phyloP scores from a whole-genome alignment of 2,888 invertebrate genomes.

The Euproctis similis region DNA sequence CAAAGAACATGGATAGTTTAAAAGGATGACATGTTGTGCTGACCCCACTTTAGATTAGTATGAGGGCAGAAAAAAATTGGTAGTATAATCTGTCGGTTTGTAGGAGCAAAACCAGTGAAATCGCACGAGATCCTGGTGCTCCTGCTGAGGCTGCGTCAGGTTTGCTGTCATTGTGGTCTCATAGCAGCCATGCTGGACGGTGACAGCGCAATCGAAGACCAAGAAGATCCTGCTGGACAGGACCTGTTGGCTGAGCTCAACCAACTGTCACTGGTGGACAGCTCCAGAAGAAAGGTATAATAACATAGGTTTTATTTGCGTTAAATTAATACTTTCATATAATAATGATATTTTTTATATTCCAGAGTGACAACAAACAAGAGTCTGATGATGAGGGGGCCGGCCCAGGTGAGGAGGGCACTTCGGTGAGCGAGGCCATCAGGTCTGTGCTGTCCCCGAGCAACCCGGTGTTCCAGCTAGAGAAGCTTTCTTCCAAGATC shows the following conservation, averaged over 20 bases:
- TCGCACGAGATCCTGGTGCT: constrained; percentile 86
- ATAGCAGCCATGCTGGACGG: constrained; percentile 77
- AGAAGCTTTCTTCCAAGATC: constrained; percentile 81
- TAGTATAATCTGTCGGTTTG: background rate
- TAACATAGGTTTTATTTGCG: too few relatives aligned
- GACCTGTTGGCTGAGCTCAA: constrained; percentile 80
- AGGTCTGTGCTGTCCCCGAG: constrained; percentile 78
- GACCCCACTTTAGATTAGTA: too few relatives aligned
- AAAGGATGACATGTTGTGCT: too few relatives aligned
- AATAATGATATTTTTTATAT: too few relatives aligned
- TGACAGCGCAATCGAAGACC: constrained; percentile 34
- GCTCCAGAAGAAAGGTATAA: constrained; percentile 33
- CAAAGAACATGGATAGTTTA: too few relatives aligned
- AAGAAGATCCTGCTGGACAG: constrained; percentile 41
- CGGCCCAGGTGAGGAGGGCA: constrained; percentile 41
- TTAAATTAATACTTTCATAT: too few relatives aligned
- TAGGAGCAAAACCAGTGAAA: constrained; percentile 76
- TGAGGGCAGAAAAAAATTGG: too few relatives aligned
- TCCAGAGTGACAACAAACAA: constrained; percentile 23
- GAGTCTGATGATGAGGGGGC: constrained; percentile 28
- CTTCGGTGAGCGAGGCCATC: constrained; percentile 72
- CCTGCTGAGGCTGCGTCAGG: constrained; percentile 87
- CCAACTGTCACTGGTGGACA: constrained; percentile 73
- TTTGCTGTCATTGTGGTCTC: constrained; percentile 86
- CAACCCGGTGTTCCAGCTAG: constrained; percentile 82